A percentile compares a stretch with the other conserved stretches of the same genome.
Evolutionary conservation across 2,113 vertebrate genomes (phyloP).

Genomic region (Rutilus rutilus): DNA sequence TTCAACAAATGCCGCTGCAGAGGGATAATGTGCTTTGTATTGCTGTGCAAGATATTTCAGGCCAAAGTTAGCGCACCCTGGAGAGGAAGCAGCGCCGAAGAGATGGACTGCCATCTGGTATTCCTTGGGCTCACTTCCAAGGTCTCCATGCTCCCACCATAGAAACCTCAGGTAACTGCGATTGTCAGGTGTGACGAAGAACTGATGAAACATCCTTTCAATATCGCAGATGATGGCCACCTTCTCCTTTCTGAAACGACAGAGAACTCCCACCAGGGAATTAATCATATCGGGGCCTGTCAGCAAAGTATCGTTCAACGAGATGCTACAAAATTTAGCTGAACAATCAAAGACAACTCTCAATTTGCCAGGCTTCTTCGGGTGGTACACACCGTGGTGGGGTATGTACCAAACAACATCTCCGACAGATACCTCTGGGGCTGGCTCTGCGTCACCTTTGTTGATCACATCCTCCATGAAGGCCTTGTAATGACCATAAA

Average conservation of each 20-base stretch:
- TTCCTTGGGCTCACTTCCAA: slow-evolving; percentile 18
- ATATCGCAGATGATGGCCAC: too few relatives aligned
- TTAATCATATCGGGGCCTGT: too few relatives aligned
- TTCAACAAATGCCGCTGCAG: slow-evolving; percentile 31
- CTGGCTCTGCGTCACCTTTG: slow-evolving; percentile 32
- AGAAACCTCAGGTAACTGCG: slow-evolving; percentile 35
- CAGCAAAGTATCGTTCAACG: too few relatives aligned
- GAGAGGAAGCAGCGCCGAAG: neutral
- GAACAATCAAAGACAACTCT: too few relatives aligned
- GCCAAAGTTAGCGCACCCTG: slow-evolving; percentile 49
- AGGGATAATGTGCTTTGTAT: slow-evolving; percentile 12
- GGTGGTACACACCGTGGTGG: neutral
- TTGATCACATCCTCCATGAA: slow-evolving; percentile 45
- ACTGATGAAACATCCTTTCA: too few relatives aligned
- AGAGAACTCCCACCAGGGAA: too few relatives aligned
- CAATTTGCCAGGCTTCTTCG: too few relatives aligned
- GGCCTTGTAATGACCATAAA: slow-evolving; percentile 23
- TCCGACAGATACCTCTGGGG: neutral
- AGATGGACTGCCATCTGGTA: slow-evolving; percentile 44
- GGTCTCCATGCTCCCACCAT: slow-evolving; percentile 42
- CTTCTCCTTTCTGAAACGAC: too few relatives aligned
- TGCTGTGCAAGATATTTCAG: slow-evolving; percentile 43
- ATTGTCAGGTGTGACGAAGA: too few relatives aligned
- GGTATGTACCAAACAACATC: slow-evolving; percentile 20
- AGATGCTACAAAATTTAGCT: too few relatives aligned